Evolutionary conservation across 2,797 vertebrate species (phyloP).

Genomic region (Falco novaeseelandiae): DNA sequence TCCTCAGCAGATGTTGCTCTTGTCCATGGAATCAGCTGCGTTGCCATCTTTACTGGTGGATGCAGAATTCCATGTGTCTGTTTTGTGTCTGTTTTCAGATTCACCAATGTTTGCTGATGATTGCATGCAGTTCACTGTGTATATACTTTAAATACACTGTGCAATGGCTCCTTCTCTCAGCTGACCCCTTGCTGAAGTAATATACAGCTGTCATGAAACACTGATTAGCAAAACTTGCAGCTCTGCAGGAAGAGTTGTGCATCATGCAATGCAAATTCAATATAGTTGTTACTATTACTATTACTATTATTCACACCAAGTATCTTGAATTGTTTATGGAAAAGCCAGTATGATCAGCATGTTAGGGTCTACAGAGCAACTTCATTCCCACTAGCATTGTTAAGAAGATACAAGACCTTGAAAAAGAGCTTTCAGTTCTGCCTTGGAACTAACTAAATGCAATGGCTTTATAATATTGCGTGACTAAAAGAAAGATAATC

Average conservation of each 20-base stretch:
- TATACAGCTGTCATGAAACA: not conserved
- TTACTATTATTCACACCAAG: not conserved
- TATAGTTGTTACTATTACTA: not conserved
- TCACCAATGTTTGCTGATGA: not conserved
- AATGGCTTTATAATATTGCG: not conserved
- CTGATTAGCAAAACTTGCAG: not conserved
- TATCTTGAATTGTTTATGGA: not conserved
- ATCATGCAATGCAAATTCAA: not conserved
- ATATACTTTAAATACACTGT: not conserved
- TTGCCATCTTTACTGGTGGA: not conserved
- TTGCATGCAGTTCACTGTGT: not conserved
- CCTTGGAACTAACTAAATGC: not conserved
- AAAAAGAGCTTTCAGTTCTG: not conserved
- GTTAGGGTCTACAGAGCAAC: not conserved
- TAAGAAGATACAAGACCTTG: not conserved
- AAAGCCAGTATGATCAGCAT: not conserved
- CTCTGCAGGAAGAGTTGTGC: not conserved
- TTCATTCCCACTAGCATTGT: not conserved
- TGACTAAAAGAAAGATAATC: not conserved
- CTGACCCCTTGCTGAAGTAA: not conserved
- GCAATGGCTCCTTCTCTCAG: not conserved
- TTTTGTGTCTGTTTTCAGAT: not conserved
- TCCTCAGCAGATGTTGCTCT: not conserved
- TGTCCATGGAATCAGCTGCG: not conserved
- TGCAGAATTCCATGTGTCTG: not conserved